Conservation (phyloP, 2,888 invertebrate genomes). For the Pammene fasciana region DNA sequence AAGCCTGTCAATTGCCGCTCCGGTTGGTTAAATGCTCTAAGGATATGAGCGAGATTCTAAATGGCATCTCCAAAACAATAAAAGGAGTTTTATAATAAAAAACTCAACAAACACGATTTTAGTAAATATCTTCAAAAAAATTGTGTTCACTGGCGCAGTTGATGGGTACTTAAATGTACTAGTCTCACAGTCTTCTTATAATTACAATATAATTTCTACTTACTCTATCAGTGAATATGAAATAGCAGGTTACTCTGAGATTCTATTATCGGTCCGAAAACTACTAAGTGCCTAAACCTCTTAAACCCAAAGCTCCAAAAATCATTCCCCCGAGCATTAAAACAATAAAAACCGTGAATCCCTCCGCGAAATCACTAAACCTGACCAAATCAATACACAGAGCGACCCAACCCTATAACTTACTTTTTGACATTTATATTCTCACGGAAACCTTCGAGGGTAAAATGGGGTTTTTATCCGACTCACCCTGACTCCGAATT, state of each 20-base stretch:
- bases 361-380: background rate
- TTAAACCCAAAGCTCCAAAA: background rate
- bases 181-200: too few relatives aligned
- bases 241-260: too few relatives aligned
- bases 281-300: background rate
- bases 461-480: slow-evolving; percentile 29
- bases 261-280: too few relatives aligned
- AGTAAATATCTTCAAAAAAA: too few relatives aligned
- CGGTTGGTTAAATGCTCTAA: too few relatives aligned
- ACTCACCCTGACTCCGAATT: slow-evolving; percentile 28
- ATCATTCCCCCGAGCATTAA: background rate
- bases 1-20: too few relatives aligned
- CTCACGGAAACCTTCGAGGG: slow-evolving; percentile 25
- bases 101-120: too few relatives aligned
- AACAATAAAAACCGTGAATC: background rate
- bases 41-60: too few relatives aligned
- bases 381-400: slow-evolving; percentile 22
- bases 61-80: too few relatives aligned
- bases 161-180: too few relatives aligned
- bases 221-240: background rate
- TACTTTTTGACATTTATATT: slow-evolving; percentile 41
- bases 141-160: too few relatives aligned
- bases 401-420: slow-evolving; percentile 26
- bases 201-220: background rate
- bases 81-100: too few relatives aligned